A percentile compares a stretch with the other conserved stretches of the same genome.
phyloP scores from a whole-genome alignment of 2,888 invertebrate species.

The Meteorus cinctellus region DNA sequence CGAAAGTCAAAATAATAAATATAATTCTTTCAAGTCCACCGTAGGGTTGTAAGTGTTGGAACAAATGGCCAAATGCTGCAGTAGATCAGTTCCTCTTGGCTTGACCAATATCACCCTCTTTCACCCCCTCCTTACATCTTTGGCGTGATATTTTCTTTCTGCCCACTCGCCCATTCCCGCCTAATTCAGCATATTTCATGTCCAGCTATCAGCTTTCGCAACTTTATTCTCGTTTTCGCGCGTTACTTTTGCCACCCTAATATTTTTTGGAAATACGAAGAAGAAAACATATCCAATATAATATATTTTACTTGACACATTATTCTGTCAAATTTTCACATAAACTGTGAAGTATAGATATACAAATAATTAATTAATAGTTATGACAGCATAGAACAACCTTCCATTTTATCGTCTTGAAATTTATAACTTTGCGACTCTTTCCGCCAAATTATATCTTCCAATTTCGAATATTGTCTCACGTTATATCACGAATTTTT shows the following conservation, averaged over 20 bases:
- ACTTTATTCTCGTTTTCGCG: background rate
- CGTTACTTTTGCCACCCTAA: constrained; percentile 17
- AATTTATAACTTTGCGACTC: too few species aligned
- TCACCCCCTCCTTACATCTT: constrained; percentile 33
- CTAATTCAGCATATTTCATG: constrained; percentile 23
- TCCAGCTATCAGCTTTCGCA: background rate
- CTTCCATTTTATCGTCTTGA: too few species aligned
- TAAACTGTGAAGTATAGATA: too few species aligned
- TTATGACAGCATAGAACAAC: too few species aligned
- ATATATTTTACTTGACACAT: background rate
- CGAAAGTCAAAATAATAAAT: constrained; percentile 64
- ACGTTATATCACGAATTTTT: too few species aligned
- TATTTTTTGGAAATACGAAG: background rate
- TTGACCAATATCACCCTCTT: constrained; percentile 36
- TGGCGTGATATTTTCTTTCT: constrained; percentile 28
- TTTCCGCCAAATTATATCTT: too few species aligned
- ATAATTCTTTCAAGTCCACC: constrained; percentile 44
- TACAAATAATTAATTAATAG: too few species aligned
- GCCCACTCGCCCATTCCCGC: constrained; percentile 21
- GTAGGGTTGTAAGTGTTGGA: constrained; percentile 31
- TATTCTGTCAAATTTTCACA: background rate
- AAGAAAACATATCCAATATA: background rate
- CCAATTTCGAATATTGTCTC: too few species aligned
- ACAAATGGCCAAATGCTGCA: constrained; percentile 48
- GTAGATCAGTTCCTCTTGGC: constrained; percentile 52